Percentiles rank a stretch among this genome's conserved stretches.
Conservation (phyloP, 2,113 vertebrate species). For the Oreocharis arfaki region DNA sequence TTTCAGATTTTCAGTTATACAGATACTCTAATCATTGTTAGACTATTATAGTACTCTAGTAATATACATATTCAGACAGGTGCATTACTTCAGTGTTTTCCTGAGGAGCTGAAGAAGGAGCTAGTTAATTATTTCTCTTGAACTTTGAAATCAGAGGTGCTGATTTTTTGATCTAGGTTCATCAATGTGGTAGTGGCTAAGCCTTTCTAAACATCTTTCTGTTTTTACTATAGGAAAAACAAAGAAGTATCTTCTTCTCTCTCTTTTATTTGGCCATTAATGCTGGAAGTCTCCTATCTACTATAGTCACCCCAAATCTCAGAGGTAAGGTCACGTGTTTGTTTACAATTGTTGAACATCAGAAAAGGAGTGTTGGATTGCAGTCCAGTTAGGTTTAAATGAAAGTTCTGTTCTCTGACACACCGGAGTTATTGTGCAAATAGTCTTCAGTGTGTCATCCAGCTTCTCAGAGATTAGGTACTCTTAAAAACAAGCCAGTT, state of each 20-base stretch:
- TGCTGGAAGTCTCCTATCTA: slow-evolving; percentile 90
- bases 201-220: neutral
- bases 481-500: neutral
- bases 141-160: neutral
- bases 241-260: slow-evolving; percentile 90
- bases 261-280: slow-evolving; percentile 94
- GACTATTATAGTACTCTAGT: neutral
- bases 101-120: neutral
- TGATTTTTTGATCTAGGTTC: neutral
- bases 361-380: neutral
- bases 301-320: slow-evolving; percentile 88
- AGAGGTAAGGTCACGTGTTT: slow-evolving; percentile 74
- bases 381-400: neutral
- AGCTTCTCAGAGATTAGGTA: neutral
- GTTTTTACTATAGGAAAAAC: slow-evolving; percentile 77
- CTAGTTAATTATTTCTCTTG: neutral
- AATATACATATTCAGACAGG: neutral
- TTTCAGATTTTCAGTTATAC: neutral
- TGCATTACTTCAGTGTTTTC: neutral
- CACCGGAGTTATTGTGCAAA: neutral
- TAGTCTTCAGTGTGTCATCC: neutral
- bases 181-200: neutral
- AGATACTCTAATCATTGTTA: neutral
- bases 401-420: neutral
- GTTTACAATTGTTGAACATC: neutral